Evolutionary conservation across 2,888 invertebrate genomes (phyloP).

Genomic region (Cremastinae sp.): DNA sequence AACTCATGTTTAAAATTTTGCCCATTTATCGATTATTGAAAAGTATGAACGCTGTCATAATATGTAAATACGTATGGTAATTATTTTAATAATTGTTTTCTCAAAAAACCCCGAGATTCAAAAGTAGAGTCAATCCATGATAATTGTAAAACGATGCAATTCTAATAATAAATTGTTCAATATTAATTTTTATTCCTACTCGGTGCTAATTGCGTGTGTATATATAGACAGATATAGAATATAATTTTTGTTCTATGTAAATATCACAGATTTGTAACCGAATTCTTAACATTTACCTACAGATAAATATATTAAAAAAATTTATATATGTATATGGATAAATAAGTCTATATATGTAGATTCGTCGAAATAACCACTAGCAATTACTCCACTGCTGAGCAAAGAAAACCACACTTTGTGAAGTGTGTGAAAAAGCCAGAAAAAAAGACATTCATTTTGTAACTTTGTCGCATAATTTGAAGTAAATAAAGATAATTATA

Average conservation of each 20-base stretch:
- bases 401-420: conserved; percentile 62
- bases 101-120: background rate
- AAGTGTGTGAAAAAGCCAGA: conserved; percentile 61
- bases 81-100: conserved; percentile 14
- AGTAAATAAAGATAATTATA: conserved; percentile 73
- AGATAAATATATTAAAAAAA: conserved; percentile 62
- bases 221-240: conserved; percentile 70
- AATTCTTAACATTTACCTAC: conserved; percentile 62
- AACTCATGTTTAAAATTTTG: background rate
- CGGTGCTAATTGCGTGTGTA: conserved; percentile 75
- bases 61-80: conserved; percentile 48
- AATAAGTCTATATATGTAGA: conserved; percentile 51
- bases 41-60: background rate
- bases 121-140: background rate
- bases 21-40: background rate
- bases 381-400: conserved; percentile 64
- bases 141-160: conserved; percentile 44
- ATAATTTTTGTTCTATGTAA: conserved; percentile 66
- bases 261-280: conserved; percentile 69
- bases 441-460: conserved; percentile 71
- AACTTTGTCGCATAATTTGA: conserved; percentile 73
- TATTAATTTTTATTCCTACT: conserved; percentile 66
- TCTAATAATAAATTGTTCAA: conserved; percentile 46
- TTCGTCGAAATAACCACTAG: conserved; percentile 65
- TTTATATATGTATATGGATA: conserved; percentile 20